A percentile compares a stretch with the other conserved stretches of the same genome.
These are phyloP conservation scores for Morpho helenor DNA, from an alignment of 2,888 invertebrate genomes.

Conservation along the genomic window DNA sequence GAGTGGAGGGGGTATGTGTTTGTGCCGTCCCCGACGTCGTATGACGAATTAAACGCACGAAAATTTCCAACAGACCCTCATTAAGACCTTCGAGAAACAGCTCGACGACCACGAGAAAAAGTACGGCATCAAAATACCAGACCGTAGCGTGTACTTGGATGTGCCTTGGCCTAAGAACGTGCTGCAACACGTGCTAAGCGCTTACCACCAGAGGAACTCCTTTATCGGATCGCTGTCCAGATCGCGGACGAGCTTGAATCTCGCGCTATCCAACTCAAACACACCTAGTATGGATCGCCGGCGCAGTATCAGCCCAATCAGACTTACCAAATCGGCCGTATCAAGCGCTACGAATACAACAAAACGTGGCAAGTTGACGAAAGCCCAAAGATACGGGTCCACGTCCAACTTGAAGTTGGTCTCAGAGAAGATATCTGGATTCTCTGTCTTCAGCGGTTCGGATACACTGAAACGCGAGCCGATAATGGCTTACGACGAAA, in stretches of 20 bases:
- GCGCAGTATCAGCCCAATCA: slow-evolving; percentile 53
- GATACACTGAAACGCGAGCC: slow-evolving; percentile 52
- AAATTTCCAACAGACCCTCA: slow-evolving; percentile 51
- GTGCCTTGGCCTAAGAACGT: slow-evolving; percentile 70
- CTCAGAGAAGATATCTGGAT: slow-evolving; percentile 66
- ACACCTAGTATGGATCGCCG: slow-evolving; percentile 56
- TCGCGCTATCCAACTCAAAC: slow-evolving; percentile 48
- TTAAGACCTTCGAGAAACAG: slow-evolving; percentile 55
- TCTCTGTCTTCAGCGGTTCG: slow-evolving; percentile 56
- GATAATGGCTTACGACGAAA: slow-evolving; percentile 61
- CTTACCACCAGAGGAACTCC: slow-evolving; percentile 60
- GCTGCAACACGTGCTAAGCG: slow-evolving; percentile 56
- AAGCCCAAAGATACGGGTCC: slow-evolving; percentile 55
- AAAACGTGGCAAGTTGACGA: slow-evolving; percentile 49
- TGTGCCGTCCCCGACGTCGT: slow-evolving; percentile 41
- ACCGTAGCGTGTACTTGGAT: slow-evolving; percentile 50
- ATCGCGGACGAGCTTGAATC: slow-evolving; percentile 76
- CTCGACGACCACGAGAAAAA: slow-evolving; percentile 70
- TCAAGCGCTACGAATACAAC: slow-evolving; percentile 46
- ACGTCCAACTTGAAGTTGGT: slow-evolving; percentile 64
- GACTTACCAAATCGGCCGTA: slow-evolving; percentile 48
- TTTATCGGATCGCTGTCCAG: slow-evolving; percentile 77
- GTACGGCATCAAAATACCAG: slow-evolving; percentile 57
- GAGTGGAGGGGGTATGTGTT: slow-evolving; percentile 28
- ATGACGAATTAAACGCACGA: slow-evolving; percentile 31